Conservation (phyloP, 64 coral and sea anemone genomes). For the Porites lutea region DNA sequence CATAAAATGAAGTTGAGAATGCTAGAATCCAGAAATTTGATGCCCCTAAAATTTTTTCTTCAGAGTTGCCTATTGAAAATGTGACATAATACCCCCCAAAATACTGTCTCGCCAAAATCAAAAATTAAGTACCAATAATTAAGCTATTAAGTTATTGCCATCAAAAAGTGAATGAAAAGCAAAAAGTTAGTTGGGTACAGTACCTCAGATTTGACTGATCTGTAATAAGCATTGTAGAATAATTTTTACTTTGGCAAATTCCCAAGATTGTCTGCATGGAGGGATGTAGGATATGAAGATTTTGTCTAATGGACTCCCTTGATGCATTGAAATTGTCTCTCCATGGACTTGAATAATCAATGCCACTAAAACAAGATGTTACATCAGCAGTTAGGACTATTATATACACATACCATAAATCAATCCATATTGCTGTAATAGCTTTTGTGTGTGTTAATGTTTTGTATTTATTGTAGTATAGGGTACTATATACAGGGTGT, state of each 20-base stretch:
- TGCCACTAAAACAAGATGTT: conserved; percentile 59
- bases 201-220: conserved; percentile 85
- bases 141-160: no score
- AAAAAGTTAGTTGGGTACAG: neutral
- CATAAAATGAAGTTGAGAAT: no score
- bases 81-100: no score
- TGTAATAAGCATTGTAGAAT: conserved; percentile 92
- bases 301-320: conserved; percentile 69
- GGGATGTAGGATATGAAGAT: conserved; percentile 93
- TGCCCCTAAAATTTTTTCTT: no score
- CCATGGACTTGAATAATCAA: conserved; percentile 99
- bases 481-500: no score
- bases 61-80: no score
- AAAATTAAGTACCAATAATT: no score
- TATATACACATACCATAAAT: neutral
- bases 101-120: no score
- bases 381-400: neutral
- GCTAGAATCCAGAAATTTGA: no score
- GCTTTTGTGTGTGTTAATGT: no score
- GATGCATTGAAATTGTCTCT: conserved; percentile 90
- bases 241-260: conserved; percentile 94
- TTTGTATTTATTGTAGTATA: no score
- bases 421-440: no score
- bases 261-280: conserved; percentile 99
- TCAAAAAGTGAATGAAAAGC: neutral